Conservation (phyloP, 2,113 vertebrate species). For the Muntiacus reevesi region DNA sequence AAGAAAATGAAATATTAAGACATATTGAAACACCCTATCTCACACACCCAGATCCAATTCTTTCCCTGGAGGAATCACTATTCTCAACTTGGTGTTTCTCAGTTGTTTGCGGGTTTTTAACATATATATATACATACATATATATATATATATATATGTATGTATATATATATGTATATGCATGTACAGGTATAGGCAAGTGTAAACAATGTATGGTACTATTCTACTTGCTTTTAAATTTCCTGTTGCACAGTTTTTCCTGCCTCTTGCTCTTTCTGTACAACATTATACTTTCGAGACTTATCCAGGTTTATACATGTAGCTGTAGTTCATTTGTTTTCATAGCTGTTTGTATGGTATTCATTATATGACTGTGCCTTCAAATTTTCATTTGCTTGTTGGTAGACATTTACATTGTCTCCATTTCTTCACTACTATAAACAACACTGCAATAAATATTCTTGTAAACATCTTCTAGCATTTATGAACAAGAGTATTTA, state of each 20-base stretch:
- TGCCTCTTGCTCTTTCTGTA: neutral
- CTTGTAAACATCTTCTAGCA: neutral
- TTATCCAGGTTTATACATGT: neutral
- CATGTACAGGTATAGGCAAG: neutral
- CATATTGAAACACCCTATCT: neutral
- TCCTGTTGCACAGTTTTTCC: neutral
- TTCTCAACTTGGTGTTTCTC: neutral
- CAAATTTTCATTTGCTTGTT: slow-evolving; percentile 41
- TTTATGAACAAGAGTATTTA: neutral
- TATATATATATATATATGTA: neutral
- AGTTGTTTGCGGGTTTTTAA: neutral
- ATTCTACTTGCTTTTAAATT: slow-evolving; percentile 6
- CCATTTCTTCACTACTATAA: neutral
- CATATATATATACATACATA: neutral
- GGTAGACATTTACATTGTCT: neutral
- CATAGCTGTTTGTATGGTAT: neutral
- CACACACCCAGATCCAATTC: neutral
- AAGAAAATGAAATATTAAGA: slow-evolving; percentile 39
- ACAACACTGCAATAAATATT: neutral
- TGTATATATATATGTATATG: neutral
- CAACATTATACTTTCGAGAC: neutral
- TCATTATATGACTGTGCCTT: neutral
- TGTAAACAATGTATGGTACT: neutral
- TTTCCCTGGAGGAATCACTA: neutral
- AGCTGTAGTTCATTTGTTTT: neutral